Conservation (phyloP, 35 echinoderm and acorn worm species). For the Apostichopus parvimensis region DNA sequence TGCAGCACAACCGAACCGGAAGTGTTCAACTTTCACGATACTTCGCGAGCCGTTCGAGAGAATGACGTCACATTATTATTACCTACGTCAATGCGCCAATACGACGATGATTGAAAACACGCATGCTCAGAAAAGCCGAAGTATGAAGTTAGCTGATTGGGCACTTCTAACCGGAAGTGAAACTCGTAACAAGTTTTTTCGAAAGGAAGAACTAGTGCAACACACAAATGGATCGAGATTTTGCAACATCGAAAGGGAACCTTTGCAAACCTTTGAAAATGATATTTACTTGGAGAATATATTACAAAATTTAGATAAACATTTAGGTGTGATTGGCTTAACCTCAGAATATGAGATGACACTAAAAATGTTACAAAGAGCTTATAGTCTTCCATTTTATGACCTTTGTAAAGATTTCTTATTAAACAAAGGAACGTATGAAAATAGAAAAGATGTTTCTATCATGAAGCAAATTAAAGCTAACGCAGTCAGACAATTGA, state of each 20-base stretch:
- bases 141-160: conserved; percentile 13
- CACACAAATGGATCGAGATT: conserved; percentile 3
- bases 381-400: conserved; percentile 31
- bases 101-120: background rate
- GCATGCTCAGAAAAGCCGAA: background rate
- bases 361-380: conserved; percentile 25
- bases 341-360: conserved; percentile 22
- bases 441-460: background rate
- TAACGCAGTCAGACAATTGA: background rate
- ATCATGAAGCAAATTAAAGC: background rate
- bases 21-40: conserved; percentile 42
- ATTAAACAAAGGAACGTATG: conserved; percentile 28
- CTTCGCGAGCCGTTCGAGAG: conserved; percentile 42
- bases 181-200: conserved; percentile 32
- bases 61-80: conserved; percentile 44
- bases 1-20: background rate
- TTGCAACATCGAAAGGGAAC: background rate
- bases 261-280: background rate
- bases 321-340: conserved; percentile 30
- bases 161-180: conserved; percentile 16
- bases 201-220: background rate
- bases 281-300: conserved; percentile 21
- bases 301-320: conserved; percentile 16
- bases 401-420: conserved; percentile 16
- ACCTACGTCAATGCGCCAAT: conserved; percentile 4